These are phyloP conservation scores for Chironomus tepperi DNA, from an alignment of 1,140 invertebrate genomes.

Conservation along the genomic window DNA sequence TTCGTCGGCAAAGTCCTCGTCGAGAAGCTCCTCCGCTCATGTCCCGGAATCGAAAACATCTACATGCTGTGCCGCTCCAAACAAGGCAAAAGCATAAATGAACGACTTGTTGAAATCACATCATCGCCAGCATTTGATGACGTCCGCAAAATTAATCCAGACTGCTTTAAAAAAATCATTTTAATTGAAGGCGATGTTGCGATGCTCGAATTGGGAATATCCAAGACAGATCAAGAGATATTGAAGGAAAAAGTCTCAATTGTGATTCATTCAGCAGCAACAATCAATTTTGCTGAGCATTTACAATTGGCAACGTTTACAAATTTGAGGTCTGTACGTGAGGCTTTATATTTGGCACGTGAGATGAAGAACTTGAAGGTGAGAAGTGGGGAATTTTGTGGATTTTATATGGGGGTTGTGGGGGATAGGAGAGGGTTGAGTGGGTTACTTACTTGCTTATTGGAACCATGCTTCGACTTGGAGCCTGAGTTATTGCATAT, in stretches of 20 bases:
- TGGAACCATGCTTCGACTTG: no score
- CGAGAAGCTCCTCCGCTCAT: conserved; percentile 70
- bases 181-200: conserved; percentile 53
- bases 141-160: conserved; percentile 48
- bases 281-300: conserved; percentile 60
- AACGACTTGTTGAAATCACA: conserved; percentile 47
- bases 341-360: conserved; percentile 52
- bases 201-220: conserved; percentile 44
- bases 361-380: conserved; percentile 56
- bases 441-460: no score
- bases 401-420: no score
- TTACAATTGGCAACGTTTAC: conserved; percentile 52
- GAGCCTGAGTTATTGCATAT: no score
- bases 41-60: conserved; percentile 59
- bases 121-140: conserved; percentile 45
- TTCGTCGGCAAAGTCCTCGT: conserved; percentile 51
- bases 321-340: conserved; percentile 60
- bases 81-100: conserved; percentile 64
- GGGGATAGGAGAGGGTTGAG: no score
- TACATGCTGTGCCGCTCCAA: conserved; percentile 67
- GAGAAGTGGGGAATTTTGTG: conserved; percentile 44
- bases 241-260: conserved; percentile 53
- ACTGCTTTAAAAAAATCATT: conserved; percentile 56
- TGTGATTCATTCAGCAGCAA: conserved; percentile 61
- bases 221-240: conserved; percentile 33